Conservation (phyloP, 2,888 invertebrate species). For the Spodoptera picta region DNA sequence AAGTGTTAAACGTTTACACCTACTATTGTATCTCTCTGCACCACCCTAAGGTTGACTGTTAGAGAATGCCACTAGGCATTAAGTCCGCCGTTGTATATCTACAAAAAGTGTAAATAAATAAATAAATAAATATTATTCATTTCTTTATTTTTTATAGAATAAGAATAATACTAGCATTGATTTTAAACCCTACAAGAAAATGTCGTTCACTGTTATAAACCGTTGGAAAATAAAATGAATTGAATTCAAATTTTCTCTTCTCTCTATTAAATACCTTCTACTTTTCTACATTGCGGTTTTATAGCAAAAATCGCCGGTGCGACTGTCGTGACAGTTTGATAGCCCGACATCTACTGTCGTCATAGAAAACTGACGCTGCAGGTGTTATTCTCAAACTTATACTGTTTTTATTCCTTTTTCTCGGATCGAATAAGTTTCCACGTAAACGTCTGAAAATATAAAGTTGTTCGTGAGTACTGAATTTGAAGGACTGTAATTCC, state of each 20-base stretch:
- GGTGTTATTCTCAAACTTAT: slow-evolving; percentile 39
- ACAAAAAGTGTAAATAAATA: too few relatives aligned
- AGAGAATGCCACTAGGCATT: too few relatives aligned
- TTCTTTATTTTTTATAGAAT: slow-evolving; percentile 1
- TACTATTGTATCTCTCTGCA: too few relatives aligned
- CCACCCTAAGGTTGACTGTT: too few relatives aligned
- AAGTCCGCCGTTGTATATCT: too few relatives aligned
- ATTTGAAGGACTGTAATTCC: slow-evolving; percentile 9
- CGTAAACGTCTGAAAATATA: slow-evolving; percentile 16
- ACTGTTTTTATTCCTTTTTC: slow-evolving; percentile 35
- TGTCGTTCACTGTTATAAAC: neutral
- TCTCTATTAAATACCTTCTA: slow-evolving; percentile 19
- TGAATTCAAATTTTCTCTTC: neutral
- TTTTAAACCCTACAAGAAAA: neutral
- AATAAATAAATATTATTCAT: too few relatives aligned
- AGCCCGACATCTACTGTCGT: slow-evolving; percentile 33
- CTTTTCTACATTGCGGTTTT: slow-evolving; percentile 21
- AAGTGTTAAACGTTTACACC: too few relatives aligned
- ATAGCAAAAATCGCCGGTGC: slow-evolving; percentile 24
- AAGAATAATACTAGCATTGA: too few relatives aligned
- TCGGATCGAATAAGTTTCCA: slow-evolving; percentile 30
- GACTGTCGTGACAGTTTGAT: slow-evolving; percentile 35
- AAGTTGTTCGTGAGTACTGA: slow-evolving; percentile 8
- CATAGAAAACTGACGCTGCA: slow-evolving; percentile 35
- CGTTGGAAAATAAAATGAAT: slow-evolving; percentile 7